phyloP scores from a whole-genome alignment of 2,113 vertebrate genomes.

The Daphoenositta chrysoptera region DNA sequence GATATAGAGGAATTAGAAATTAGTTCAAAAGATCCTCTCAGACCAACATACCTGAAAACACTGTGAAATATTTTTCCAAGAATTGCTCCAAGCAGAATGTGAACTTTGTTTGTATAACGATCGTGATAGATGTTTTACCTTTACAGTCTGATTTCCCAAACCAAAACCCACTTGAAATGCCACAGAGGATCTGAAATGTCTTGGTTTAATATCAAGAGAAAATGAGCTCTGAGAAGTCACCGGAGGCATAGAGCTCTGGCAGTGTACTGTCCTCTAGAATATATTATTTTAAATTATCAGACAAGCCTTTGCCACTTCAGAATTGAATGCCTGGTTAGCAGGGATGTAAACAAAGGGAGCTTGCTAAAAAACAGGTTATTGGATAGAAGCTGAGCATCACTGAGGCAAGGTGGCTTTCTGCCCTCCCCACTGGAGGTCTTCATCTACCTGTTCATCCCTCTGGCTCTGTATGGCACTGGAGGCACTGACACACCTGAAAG shows the following conservation, averaged over 20 bases:
- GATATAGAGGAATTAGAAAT: background rate
- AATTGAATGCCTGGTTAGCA: background rate
- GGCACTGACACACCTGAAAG: background rate
- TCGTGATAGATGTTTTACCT: background rate
- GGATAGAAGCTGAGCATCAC: background rate
- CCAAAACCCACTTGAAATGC: constrained; percentile 21
- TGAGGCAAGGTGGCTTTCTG: background rate
- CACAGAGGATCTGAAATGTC: background rate
- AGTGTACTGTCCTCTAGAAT: background rate
- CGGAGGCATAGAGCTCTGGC: background rate
- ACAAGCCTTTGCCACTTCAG: background rate
- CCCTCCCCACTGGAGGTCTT: background rate
- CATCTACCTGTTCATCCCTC: background rate
- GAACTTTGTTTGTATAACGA: constrained; percentile 24
- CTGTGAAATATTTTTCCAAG: background rate
- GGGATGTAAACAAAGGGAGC: background rate
- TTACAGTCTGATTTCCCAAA: constrained; percentile 10
- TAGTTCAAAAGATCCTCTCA: background rate
- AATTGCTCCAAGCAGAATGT: constrained; percentile 5
- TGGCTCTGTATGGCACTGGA: accelerated
- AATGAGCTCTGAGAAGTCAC: constrained; percentile 2
- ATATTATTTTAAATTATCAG: background rate
- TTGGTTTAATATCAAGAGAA: constrained; percentile 32
- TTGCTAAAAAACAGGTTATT: background rate
- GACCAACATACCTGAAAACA: background rate